A percentile compares a stretch with the other conserved stretches of the same genome.
These are phyloP conservation scores for Intellagama lesueurii DNA, from an alignment of 2,797 vertebrate species.

Conservation along the genomic window DNA sequence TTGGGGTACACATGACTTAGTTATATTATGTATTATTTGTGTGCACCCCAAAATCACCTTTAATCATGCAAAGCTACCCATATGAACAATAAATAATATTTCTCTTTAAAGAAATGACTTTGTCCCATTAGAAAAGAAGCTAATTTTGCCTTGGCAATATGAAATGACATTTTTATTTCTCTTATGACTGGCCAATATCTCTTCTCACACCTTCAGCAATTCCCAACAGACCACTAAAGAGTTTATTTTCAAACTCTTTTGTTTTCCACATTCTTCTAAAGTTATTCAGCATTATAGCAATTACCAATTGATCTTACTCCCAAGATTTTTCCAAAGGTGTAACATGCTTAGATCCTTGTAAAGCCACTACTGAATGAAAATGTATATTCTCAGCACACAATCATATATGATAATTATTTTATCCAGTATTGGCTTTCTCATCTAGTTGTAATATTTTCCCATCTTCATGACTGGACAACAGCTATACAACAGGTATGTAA, in stretches of 20 bases:
- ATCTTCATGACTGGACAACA: too few relatives aligned
- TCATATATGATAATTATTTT: neutral
- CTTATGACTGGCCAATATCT: neutral
- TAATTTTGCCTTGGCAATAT: neutral
- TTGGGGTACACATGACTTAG: too few relatives aligned
- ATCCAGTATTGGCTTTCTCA: neutral
- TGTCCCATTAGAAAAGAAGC: neutral
- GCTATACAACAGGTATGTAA: neutral
- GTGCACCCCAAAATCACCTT: too few relatives aligned
- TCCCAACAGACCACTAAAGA: neutral
- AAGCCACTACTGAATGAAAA: neutral
- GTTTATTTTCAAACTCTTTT: neutral
- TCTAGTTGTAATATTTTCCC: neutral
- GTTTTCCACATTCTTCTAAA: neutral
- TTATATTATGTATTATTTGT: too few relatives aligned
- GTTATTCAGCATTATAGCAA: neutral
- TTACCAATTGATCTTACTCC: neutral
- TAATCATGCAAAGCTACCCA: rapidly evolving
- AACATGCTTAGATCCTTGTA: neutral
- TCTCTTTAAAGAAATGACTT: rapidly evolving
- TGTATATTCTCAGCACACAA: neutral
- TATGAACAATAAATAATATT: neutral
- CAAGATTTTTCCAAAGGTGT: neutral
- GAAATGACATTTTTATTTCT: neutral
- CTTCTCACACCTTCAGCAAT: neutral